Evolutionary conservation across 2,888 invertebrate species (phyloP).

Genomic region (Nudaria mundana): DNA sequence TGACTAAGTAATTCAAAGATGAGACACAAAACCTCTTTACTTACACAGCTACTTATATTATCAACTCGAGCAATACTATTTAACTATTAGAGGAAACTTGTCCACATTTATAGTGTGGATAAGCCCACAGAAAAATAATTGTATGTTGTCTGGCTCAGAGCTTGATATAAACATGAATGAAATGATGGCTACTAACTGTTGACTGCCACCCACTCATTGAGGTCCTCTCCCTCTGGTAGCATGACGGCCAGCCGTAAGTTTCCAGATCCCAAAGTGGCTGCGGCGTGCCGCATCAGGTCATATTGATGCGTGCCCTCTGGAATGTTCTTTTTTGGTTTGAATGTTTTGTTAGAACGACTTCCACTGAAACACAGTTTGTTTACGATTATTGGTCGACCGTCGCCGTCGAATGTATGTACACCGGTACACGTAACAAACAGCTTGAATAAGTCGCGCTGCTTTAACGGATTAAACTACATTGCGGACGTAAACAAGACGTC

Average conservation of each 20-base stretch:
- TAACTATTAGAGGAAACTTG: no score
- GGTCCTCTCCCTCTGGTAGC: slow-evolving; percentile 98
- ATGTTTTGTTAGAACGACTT: slow-evolving; percentile 96
- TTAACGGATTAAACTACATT: slow-evolving; percentile 31
- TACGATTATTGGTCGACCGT: no score
- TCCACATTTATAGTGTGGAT: no score
- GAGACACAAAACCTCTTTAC: no score
- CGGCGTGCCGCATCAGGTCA: slow-evolving; percentile 99
- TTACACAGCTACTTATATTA: no score
- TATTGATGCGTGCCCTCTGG: slow-evolving; percentile 99
- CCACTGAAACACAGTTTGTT: slow-evolving; percentile 79
- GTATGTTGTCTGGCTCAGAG: no score
- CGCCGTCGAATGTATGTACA: neutral
- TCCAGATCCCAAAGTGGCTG: slow-evolving; percentile 98
- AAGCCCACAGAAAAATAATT: no score
- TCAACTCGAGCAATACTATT: no score
- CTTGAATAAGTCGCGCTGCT: neutral
- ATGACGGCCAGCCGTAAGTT: slow-evolving; percentile 97
- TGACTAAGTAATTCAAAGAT: no score
- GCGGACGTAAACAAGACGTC: slow-evolving; percentile 65
- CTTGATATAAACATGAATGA: no score
- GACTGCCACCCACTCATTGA: slow-evolving; percentile 99
- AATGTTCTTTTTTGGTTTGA: slow-evolving; percentile 99
- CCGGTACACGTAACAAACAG: neutral
- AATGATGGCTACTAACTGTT: slow-evolving; percentile 88